Conservation (phyloP, 2,797 vertebrate species). For the Phoxinus dragarum region DNA sequence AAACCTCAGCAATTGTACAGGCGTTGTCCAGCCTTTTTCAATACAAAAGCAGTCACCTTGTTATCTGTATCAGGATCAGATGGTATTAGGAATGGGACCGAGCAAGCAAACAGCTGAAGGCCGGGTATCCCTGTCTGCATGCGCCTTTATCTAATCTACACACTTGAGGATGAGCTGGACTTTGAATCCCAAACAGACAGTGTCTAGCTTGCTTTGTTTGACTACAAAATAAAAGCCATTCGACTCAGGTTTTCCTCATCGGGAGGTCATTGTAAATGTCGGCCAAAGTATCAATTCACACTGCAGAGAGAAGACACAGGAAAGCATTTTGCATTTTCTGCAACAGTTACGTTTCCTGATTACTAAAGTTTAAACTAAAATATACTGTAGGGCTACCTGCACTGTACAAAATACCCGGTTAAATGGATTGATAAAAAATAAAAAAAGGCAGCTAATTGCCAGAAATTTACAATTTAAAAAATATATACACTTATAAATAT, state of each 20-base stretch:
- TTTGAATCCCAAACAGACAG: slow-evolving; percentile 70
- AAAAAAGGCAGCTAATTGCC: not conserved
- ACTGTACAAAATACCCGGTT: not conserved
- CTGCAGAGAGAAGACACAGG: not conserved
- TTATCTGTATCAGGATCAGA: slow-evolving; percentile 78
- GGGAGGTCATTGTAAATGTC: not conserved
- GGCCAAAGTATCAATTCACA: slow-evolving; percentile 3
- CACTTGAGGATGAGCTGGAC: slow-evolving; percentile 77
- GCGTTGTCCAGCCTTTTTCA: not conserved
- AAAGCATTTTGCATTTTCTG: not conserved
- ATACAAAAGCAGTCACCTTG: slow-evolving; percentile 43
- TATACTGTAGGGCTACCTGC: not conserved
- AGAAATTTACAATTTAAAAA: not conserved
- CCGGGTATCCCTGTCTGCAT: slow-evolving; percentile 64
- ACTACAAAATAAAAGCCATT: slow-evolving; percentile 39
- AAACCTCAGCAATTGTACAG: not conserved
- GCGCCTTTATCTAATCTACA: slow-evolving; percentile 78
- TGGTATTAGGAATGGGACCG: slow-evolving; percentile 72
- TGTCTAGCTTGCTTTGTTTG: slow-evolving; percentile 25
- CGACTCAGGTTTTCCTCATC: not conserved
- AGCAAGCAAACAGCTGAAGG: slow-evolving; percentile 74
- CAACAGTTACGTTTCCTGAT: not conserved
- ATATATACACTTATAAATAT: too few species aligned
- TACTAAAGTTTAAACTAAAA: not conserved
- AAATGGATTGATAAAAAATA: not conserved